Conservation (phyloP, 2,888 invertebrate species). For the Leptarthrus brevirostris region DNA sequence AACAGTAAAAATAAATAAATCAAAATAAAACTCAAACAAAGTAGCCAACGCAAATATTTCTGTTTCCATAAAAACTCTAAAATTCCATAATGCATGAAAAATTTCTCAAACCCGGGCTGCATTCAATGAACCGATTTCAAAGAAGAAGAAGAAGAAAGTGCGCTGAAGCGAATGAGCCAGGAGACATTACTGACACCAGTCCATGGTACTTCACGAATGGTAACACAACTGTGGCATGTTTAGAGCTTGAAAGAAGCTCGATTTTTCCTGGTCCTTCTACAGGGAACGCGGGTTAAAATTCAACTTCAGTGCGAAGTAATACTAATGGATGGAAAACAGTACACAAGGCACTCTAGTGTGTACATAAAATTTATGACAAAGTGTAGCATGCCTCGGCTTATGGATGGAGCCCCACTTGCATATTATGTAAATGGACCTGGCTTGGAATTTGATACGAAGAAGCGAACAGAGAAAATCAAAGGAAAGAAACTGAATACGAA, state of each 20-base stretch:
- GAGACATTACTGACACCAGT: not conserved
- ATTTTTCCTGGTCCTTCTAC: not conserved
- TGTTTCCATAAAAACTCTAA: too few species aligned
- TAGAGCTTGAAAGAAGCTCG: too few species aligned
- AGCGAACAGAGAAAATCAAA: not conserved
- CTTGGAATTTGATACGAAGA: not conserved
- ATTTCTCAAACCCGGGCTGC: not conserved
- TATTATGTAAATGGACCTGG: slow-evolving; percentile 35
- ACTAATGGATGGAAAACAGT: not conserved
- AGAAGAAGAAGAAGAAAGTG: not conserved
- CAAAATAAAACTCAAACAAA: too few species aligned
- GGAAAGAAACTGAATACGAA: slow-evolving; percentile 6
- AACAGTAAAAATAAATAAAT: too few species aligned
- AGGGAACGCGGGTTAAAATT: not conserved
- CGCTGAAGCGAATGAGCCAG: not conserved
- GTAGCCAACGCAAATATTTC: too few species aligned
- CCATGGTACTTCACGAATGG: not conserved
- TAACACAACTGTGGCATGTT: too few species aligned
- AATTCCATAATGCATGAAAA: too few species aligned
- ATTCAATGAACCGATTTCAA: not conserved
- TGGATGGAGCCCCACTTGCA: slow-evolving; percentile 29
- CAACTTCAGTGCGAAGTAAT: not conserved
- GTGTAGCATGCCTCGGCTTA: not conserved
- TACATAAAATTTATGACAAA: slow-evolving; percentile 27
- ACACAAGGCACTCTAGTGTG: not conserved